Base-by-base conservation (phyloP, 1,140 invertebrate genomes). In the Oedothorax gibbosus region DNA sequence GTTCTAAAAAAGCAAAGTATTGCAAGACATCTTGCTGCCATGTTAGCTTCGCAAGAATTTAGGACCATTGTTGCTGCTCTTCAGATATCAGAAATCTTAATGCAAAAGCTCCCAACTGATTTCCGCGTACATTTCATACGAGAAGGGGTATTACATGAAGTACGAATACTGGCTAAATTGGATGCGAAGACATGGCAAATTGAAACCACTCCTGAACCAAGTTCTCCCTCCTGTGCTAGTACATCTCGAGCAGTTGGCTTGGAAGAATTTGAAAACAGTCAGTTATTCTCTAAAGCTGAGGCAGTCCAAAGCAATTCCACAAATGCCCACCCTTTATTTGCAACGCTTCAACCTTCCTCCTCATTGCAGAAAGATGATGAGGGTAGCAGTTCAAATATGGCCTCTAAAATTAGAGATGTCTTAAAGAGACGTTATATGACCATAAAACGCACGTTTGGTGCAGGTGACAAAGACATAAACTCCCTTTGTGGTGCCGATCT, bases 21-120 rank as follows among this genome's bases (percentile, higher is more conserved):
- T 20, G 97, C 97, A n/a, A 91, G 97, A 87, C 97, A 99, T 89
- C 96, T 99, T 88, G 97, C 98, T 51, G 96, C 97, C 64, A 99
- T 99, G 97, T 93, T 99, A 92, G 97, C 97, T 0, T 98, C 97
- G 0, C 95, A 94, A 49, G 97, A 99, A 91, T 92, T 98, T 68
- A 94, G 96, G 88, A 98, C 99, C 88, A 96, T 99, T 49, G 97
- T 99, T 69, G 96, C 96, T 75, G 97, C 97, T 20, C 90, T 99
- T 62, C 98, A 99, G 91, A 96, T 99, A 93, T 96, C 96, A n/a
- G 96, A 97, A 90, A 97, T 99, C 87, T 90, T 99, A 20, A 98
- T 99, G 96, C 94, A 96, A 89, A 97, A 98, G 88, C 90, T 99
- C 85, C 96, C 97, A 5, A 95, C 98, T 87, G 94, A 98, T 49